These are phyloP conservation scores for Caenorhabditis tropicalis DNA, from an alignment of 1,140 invertebrate genomes.

Conservation along the genomic window DNA sequence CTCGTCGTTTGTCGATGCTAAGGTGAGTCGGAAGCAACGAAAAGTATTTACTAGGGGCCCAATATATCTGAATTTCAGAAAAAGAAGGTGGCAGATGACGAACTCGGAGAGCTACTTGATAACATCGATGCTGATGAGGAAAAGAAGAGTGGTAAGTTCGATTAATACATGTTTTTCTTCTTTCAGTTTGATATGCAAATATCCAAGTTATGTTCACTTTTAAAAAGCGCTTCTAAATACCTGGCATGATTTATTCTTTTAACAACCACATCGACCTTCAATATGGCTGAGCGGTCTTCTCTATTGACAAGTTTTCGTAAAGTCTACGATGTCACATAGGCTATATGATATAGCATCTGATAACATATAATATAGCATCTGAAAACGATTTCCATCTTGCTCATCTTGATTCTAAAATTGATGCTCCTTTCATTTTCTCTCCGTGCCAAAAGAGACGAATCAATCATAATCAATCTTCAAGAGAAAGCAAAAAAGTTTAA, in stretches of 20 bases:
- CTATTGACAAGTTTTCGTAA: no score
- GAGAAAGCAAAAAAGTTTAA: background rate
- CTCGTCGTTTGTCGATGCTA: conserved; percentile 25
- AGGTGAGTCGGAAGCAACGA: no score
- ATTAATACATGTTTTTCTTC: no score
- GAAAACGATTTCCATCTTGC: no score
- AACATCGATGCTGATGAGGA: conserved; percentile 40
- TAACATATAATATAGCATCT: no score
- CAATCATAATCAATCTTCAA: conserved; percentile 25
- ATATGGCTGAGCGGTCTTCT: no score
- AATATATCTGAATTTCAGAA: background rate
- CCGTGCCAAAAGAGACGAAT: background rate
- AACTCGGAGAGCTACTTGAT: conserved; percentile 25
- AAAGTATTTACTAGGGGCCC: no score
- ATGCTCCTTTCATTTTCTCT: background rate
- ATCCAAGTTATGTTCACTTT: background rate
- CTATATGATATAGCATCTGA: no score
- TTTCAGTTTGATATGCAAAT: background rate
- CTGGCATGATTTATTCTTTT: no score
- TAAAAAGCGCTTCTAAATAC: background rate
- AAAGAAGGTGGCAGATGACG: conserved; percentile 22
- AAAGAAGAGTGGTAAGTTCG: conserved; percentile 17
- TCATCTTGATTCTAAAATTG: background rate
- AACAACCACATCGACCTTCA: no score
- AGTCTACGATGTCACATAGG: no score